These are phyloP conservation scores for Dorcus parallelipipedus DNA, from an alignment of 2,888 invertebrate species.

Conservation along the genomic window DNA sequence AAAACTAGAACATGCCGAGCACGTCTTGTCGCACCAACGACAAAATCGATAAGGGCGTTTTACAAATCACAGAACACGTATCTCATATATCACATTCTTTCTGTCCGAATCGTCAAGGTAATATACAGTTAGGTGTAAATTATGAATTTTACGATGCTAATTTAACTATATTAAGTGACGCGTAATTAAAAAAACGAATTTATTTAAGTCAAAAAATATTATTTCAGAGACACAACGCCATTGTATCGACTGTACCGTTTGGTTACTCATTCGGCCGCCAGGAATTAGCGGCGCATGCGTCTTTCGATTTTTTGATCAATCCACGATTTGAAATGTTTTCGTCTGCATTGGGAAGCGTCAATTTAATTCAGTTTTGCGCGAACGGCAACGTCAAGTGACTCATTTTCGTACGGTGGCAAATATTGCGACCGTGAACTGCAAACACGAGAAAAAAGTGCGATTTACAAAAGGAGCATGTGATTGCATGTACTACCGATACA, in stretches of 20 bases:
- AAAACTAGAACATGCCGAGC: constrained; percentile 34
- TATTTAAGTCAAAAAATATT: constrained; percentile 32
- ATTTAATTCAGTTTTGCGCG: too few relatives aligned
- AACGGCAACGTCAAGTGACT: too few relatives aligned
- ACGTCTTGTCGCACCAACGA: constrained; percentile 43
- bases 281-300: constrained; percentile 36
- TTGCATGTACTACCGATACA: constrained; percentile 22
- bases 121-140: not conserved
- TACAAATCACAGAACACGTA: constrained; percentile 23
- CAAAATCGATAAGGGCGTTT: constrained; percentile 53
- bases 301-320: not conserved
- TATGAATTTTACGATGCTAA: not conserved
- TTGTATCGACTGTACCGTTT: constrained; percentile 47
- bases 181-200: constrained; percentile 16
- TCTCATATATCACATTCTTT: constrained; percentile 15
- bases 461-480: too few relatives aligned
- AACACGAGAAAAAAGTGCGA: too few relatives aligned
- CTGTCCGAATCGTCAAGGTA: constrained; percentile 5
- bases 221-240: constrained; percentile 47
- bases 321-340: not conserved
- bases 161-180: constrained; percentile 10
- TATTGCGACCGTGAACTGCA: too few relatives aligned
- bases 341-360: not conserved
- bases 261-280: constrained; percentile 42
- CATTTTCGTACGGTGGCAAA: too few relatives aligned